Base-by-base conservation (phyloP, 1,140 invertebrate species). In the Acarapis woodi region DNA sequence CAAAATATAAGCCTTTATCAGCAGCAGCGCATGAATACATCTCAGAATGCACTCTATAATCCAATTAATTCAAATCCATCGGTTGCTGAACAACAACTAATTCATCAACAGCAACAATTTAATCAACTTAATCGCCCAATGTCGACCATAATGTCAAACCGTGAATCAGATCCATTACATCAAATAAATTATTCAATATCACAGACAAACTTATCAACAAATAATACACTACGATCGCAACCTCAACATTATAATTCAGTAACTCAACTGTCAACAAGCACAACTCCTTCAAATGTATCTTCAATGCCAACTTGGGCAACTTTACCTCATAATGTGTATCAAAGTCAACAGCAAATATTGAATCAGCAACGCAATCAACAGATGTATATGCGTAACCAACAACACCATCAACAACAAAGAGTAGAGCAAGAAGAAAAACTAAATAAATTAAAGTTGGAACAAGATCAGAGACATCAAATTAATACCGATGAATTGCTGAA, bases 351-450 rank as follows among this genome's bases (percentile, higher is more conserved):
- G 14, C 42, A 46, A 41, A 32, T 28, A 22, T 33, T 39, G 2
- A 38, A 48, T 28, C 43, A 43, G n/a, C 42, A 42, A 42, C n/a
- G 43, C 37, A 38, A 44, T 35, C 38, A 41, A 19, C 24, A 38
- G 22, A 25, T 35, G 20, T 44, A 48, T 30, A 38, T 46, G 4
- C 44, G 44, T 6, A 44, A 48, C 30, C 39, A 42, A 30, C 40
- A 48, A 22, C 44, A 44, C 21, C 53, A 52, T 39, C 45, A 51
- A 32, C 31, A 36, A 24, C 41, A 40, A 28, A 32, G 9, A 25
- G 12, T n/a, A 26, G 6, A 26, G 25, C 25, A 26, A 26, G 25
- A 6, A 26, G 25, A 26, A 26, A n/a, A 26, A n/a, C 6, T 6
- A 26, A n/a, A n/a, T n/a, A n/a, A n/a, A n/a, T n/a, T n/a, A n/a